phyloP scores from a whole-genome alignment of 23 tunicate genomes.

The Trididemnum clinides region DNA sequence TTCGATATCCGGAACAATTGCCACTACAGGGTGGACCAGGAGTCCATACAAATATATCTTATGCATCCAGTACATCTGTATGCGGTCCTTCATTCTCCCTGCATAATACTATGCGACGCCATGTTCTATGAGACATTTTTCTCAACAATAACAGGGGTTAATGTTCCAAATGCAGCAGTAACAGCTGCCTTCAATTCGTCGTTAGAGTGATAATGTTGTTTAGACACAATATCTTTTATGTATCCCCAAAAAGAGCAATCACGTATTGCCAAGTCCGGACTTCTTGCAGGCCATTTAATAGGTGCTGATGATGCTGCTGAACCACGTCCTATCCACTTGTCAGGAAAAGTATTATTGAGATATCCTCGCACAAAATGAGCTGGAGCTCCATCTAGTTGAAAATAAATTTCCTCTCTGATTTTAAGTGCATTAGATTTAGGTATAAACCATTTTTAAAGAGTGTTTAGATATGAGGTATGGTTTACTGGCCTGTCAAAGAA shows the following conservation, averaged over 20 bases:
- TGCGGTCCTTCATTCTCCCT: not conserved
- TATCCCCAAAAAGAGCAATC: constrained; percentile 2
- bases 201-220: constrained; percentile 7
- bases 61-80: too few relatives aligned
- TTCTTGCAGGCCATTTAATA: constrained; percentile 9
- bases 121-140: constrained; percentile 17
- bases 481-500: too few relatives aligned
- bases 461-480: constrained; percentile 26
- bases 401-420: constrained; percentile 16
- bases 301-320: not conserved
- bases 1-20: too few relatives aligned
- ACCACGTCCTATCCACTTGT: constrained; percentile 31
- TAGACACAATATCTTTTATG: constrained; percentile 18
- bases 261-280: constrained; percentile 6
- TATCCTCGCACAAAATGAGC: not conserved
- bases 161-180: constrained; percentile 14
- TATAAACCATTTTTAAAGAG: constrained; percentile 22
- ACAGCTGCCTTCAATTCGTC: constrained; percentile 21
- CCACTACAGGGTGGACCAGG: constrained; percentile 5
- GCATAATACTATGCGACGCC: constrained; percentile 10
- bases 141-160: not conserved
- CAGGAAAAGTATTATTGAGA: constrained; percentile 8
- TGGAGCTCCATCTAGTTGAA: constrained; percentile 28
- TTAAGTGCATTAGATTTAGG: not conserved
- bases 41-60: not conserved